Conservation (phyloP, 2,888 invertebrate genomes). For the Caenorhabditis zanzibari region DNA sequence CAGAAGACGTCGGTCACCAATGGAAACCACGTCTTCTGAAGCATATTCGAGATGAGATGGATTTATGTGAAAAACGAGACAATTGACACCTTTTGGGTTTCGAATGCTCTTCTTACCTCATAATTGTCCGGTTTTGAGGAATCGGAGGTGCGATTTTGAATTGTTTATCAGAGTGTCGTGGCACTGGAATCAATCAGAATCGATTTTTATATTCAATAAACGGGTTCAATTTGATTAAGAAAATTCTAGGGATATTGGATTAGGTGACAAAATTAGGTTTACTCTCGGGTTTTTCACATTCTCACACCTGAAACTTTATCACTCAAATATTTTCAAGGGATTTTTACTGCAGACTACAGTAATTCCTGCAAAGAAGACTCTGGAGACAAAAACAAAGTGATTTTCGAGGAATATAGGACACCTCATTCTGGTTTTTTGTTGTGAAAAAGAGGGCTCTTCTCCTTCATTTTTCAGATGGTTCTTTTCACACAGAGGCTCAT, state of each 20-base stretch:
- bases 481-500: slow-evolving; percentile 30
- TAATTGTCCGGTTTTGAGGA: slow-evolving; percentile 43
- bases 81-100: not conserved
- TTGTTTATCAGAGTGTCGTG: slow-evolving; percentile 6
- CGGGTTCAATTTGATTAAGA: not conserved
- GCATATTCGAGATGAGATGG: slow-evolving; percentile 9
- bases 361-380: slow-evolving; percentile 5
- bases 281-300: not conserved
- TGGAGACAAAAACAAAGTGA: slow-evolving; percentile 48
- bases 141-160: slow-evolving; percentile 51
- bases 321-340: not conserved
- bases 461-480: slow-evolving; percentile 7
- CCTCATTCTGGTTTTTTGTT: slow-evolving; percentile 4
- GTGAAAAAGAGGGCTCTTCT: slow-evolving; percentile 6
- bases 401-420: slow-evolving; percentile 15
- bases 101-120: slow-evolving; percentile 38
- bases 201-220: not conserved
- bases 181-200: slow-evolving; percentile 27
- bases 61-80: slow-evolving; percentile 34
- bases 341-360: not conserved
- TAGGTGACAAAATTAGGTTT: not conserved
- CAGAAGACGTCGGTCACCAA: slow-evolving; percentile 13
- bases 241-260: not conserved
- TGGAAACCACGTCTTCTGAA: slow-evolving; percentile 26
- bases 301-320: not conserved